A percentile compares a stretch with the other conserved stretches of the same genome.
These are phyloP conservation scores for Mallotus villosus DNA, from an alignment of 2,797 vertebrate genomes.

Conservation along the genomic window DNA sequence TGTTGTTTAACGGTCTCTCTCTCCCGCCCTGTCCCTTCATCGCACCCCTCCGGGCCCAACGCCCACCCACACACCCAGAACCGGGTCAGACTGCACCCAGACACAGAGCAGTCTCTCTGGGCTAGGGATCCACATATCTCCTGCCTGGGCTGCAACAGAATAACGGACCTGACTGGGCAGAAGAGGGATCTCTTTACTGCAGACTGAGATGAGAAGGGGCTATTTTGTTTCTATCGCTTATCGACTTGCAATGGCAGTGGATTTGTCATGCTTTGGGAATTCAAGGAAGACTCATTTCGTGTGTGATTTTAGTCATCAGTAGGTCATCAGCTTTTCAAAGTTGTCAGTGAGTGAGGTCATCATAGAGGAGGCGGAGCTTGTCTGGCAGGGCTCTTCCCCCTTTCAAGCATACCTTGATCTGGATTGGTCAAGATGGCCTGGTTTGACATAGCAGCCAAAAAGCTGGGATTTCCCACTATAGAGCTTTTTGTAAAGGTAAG, in stretches of 20 bases:
- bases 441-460: slow-evolving; percentile 58
- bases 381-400: background rate
- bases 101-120: background rate
- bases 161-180: background rate
- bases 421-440: slow-evolving; percentile 59
- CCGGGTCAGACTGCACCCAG: background rate
- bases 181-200: background rate
- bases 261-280: background rate
- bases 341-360: background rate
- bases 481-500: slow-evolving; percentile 78
- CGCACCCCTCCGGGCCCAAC: background rate
- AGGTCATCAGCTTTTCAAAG: background rate
- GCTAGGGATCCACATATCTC: background rate
- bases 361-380: background rate
- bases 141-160: background rate
- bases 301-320: background rate
- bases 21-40: background rate
- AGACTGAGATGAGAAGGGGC: background rate
- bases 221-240: background rate
- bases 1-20: slow-evolving; percentile 16
- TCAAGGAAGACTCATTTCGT: background rate
- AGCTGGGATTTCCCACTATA: slow-evolving; percentile 60
- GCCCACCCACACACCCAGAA: background rate
- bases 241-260: too few species aligned
- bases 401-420: background rate